phyloP scores from a whole-genome alignment of 2,888 invertebrate genomes.

The Resseliella maxima region DNA sequence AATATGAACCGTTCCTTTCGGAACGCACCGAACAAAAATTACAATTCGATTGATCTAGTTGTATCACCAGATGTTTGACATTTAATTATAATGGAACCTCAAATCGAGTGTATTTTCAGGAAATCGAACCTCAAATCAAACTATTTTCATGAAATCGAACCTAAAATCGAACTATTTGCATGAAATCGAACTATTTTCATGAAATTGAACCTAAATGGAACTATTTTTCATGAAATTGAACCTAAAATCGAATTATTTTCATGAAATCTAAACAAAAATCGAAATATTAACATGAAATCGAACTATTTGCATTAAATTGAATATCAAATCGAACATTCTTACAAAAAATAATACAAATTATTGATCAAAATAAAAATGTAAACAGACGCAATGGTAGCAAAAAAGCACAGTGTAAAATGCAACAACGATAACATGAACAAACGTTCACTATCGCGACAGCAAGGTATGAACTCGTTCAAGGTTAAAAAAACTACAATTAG shows the following conservation, averaged over 20 bases:
- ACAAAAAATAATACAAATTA: too few relatives aligned
- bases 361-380: too few relatives aligned
- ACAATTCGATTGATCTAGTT: slow-evolving; percentile 51
- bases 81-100: slow-evolving; percentile 51
- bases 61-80: slow-evolving; percentile 44
- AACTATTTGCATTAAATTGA: slow-evolving; percentile 23
- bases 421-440: too few relatives aligned
- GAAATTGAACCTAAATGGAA: slow-evolving; percentile 32
- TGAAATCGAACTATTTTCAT: slow-evolving; percentile 49
- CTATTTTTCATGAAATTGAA: not conserved
- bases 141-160: slow-evolving; percentile 51
- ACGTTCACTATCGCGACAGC: too few relatives aligned
- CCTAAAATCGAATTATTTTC: slow-evolving; percentile 25
- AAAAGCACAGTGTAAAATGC: too few relatives aligned
- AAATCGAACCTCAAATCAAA: slow-evolving; percentile 17
- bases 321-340: slow-evolving; percentile 25
- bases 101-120: too few relatives aligned
- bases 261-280: not conserved
- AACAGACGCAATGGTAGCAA: too few relatives aligned
- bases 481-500: too few relatives aligned
- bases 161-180: slow-evolving; percentile 49
- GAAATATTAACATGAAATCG: not conserved
- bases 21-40: slow-evolving; percentile 54
- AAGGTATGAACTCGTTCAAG: too few relatives aligned
- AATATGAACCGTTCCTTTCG: slow-evolving; percentile 54